Conservation (phyloP, 2,888 invertebrate species). For the Callinectes sapidus region DNA sequence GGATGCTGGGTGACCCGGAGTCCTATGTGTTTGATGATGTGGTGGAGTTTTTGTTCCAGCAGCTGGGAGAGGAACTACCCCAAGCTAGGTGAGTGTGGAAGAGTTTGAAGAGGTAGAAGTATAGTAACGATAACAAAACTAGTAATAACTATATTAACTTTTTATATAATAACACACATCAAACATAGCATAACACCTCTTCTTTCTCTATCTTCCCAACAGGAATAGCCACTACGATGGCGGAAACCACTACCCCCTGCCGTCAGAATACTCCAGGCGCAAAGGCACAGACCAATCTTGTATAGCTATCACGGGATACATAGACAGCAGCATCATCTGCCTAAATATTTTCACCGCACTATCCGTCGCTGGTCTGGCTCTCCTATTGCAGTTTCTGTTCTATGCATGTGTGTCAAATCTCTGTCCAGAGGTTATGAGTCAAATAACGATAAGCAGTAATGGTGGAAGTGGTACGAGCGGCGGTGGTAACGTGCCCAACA, state of each 20-base stretch:
- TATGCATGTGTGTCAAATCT: background rate
- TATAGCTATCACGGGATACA: background rate
- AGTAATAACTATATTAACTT: no score
- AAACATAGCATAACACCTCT: background rate
- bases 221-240: background rate
- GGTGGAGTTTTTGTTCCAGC: constrained; percentile 8
- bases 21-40: background rate
- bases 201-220: background rate
- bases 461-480: background rate
- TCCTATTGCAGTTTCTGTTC: background rate
- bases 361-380: background rate
- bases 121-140: background rate
- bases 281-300: background rate
- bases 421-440: background rate
- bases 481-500: background rate
- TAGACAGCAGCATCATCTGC: background rate
- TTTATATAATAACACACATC: background rate
- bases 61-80: background rate
- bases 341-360: background rate
- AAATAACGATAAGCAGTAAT: background rate
- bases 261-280: background rate
- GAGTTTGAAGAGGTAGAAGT: background rate
- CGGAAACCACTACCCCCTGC: background rate
- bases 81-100: background rate
- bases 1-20: background rate